Evolutionary conservation across 2,888 invertebrate genomes (phyloP).

Genomic region (Nemotelus nigrinus): DNA sequence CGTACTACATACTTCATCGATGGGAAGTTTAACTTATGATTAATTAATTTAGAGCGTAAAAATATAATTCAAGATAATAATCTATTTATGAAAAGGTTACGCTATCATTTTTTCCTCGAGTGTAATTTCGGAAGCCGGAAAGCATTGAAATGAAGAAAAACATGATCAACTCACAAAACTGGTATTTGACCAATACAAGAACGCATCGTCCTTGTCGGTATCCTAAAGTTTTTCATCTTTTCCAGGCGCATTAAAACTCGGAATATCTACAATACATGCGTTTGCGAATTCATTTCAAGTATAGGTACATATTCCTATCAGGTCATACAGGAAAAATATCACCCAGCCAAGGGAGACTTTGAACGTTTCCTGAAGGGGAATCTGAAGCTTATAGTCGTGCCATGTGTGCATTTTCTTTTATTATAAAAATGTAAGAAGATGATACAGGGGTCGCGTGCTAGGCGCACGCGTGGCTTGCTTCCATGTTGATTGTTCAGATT

Average conservation of each 20-base stretch:
- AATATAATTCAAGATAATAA: too few relatives aligned
- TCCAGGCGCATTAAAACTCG: constrained; percentile 10
- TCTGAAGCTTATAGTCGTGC: constrained; percentile 1
- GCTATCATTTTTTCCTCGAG: background rate
- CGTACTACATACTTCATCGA: too few relatives aligned
- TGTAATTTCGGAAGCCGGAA: background rate
- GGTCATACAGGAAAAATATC: constrained; percentile 17
- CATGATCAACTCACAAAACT: constrained; percentile 5
- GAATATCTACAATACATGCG: background rate
- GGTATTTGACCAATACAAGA: constrained; percentile 26
- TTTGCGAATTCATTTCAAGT: constrained; percentile 28
- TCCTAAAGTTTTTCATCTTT: constrained; percentile 35
- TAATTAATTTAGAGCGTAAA: too few relatives aligned
- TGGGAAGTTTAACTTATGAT: too few relatives aligned
- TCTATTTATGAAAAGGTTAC: background rate
- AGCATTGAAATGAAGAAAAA: constrained; percentile 6
- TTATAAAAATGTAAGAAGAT: constrained; percentile 19
- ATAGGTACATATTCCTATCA: background rate
- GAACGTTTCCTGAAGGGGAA: constrained; percentile 2
- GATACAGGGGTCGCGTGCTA: constrained; percentile 43
- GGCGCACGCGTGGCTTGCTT: constrained; percentile 42
- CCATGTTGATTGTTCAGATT: constrained; percentile 13
- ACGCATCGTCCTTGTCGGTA: constrained; percentile 7
- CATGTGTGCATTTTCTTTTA: constrained; percentile 36
- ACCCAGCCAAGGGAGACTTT: constrained; percentile 8